These are phyloP conservation scores for Cyaniris semiargus DNA, from an alignment of 2,888 invertebrate species.

Conservation along the genomic window DNA sequence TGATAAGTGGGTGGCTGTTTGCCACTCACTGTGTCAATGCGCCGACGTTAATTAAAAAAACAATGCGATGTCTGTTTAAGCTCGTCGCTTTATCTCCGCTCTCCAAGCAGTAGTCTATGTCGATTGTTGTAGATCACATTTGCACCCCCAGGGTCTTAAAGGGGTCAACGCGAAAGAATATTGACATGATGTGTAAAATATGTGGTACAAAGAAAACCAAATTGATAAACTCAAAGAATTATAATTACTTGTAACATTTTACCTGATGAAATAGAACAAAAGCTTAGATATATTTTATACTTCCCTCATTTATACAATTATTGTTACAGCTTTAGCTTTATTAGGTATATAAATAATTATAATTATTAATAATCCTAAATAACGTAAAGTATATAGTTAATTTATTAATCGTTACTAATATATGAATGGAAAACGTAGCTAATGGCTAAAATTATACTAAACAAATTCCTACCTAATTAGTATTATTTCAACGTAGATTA, in stretches of 20 bases:
- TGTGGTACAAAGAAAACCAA: background rate
- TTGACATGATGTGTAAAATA: background rate
- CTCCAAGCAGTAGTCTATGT: background rate
- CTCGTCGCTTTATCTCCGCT: background rate
- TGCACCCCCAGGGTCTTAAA: background rate
- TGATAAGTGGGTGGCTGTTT: slow-evolving; percentile 22
- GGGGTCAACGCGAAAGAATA: background rate
- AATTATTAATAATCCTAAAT: no score
- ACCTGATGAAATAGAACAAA: no score
- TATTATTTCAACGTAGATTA: background rate
- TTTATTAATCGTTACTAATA: background rate
- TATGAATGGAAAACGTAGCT: slow-evolving; percentile 12
- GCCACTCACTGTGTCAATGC: slow-evolving; percentile 35
- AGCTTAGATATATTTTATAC: no score
- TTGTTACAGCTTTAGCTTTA: no score
- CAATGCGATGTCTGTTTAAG: slow-evolving; percentile 3
- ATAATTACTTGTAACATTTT: no score
- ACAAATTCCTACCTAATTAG: background rate
- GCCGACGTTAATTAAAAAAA: slow-evolving; percentile 12
- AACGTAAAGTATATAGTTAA: background rate
- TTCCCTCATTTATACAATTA: no score
- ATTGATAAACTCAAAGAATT: no score
- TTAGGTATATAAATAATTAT: no score
- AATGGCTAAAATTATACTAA: background rate
- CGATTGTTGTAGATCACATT: background rate